Conservation (phyloP, 2,113 vertebrate species). For the Corythaeola cristata region DNA sequence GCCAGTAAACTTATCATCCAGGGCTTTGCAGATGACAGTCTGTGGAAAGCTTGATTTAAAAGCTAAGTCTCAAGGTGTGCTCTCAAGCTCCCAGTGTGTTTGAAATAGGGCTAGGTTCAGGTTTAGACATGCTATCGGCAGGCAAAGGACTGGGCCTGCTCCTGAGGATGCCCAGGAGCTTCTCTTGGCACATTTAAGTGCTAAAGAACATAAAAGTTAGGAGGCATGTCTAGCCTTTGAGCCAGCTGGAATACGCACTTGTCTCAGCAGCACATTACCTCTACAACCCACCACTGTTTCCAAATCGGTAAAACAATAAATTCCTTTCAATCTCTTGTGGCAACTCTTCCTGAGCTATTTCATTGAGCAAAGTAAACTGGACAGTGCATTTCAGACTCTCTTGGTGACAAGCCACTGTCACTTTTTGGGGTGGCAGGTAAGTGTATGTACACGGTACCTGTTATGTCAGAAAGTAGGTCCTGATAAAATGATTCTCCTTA, state of each 20-base stretch:
- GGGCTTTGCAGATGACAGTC: conserved; percentile 41
- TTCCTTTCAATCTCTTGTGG: conserved; percentile 45
- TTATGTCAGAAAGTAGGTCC: neutral
- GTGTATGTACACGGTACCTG: neutral
- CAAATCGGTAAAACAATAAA: conserved; percentile 65
- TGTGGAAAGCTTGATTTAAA: conserved; percentile 49
- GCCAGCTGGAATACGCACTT: conserved; percentile 58
- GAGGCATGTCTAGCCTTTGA: conserved; percentile 67
- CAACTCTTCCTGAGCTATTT: neutral
- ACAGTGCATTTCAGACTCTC: neutral
- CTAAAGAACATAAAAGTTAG: conserved; percentile 31
- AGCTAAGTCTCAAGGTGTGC: conserved; percentile 14
- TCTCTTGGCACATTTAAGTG: conserved; percentile 43
- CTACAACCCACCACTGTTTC: neutral
- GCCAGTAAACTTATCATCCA: conserved; percentile 45
- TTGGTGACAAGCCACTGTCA: neutral
- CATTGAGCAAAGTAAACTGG: neutral
- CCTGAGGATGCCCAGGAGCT: conserved; percentile 62
- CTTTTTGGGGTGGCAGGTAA: neutral
- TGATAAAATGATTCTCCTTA: neutral
- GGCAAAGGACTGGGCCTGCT: conserved; percentile 52
- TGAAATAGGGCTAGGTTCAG: conserved; percentile 34
- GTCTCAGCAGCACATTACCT: conserved; percentile 59
- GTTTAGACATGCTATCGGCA: conserved; percentile 43
- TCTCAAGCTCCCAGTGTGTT: conserved; percentile 3